Conservation (phyloP, 2,888 invertebrate species). For the Lottia gigantea region DNA sequence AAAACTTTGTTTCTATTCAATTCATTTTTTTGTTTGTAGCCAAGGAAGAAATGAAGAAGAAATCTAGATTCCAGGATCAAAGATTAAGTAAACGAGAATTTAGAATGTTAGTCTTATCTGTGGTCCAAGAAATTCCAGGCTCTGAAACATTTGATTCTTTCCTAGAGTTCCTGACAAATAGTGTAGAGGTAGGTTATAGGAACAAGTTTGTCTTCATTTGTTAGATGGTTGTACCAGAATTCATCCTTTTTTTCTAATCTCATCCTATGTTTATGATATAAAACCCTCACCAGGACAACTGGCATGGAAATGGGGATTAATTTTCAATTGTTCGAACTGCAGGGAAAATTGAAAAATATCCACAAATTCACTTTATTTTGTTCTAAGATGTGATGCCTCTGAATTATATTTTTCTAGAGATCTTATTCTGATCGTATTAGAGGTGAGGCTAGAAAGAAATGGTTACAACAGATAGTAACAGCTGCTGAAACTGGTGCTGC, state of each 20-base stretch:
- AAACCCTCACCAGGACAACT: too few species aligned
- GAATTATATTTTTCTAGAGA: conserved; percentile 48
- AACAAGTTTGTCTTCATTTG: too few species aligned
- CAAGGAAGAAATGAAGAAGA: conserved; percentile 52
- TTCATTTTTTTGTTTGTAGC: conserved; percentile 33
- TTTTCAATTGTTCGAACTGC: too few species aligned
- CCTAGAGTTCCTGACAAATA: conserved; percentile 62
- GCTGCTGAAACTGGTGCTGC: conserved; percentile 63
- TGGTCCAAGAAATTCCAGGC: conserved; percentile 55
- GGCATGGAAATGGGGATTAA: background rate
- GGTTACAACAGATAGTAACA: conserved; percentile 64
- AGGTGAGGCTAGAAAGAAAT: conserved; percentile 67
- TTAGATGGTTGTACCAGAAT: too few species aligned
- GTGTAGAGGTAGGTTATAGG: conserved; percentile 57
- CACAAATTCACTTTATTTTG: background rate
- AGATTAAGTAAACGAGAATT: conserved; percentile 64
- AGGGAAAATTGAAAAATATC: too few species aligned
- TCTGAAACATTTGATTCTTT: conserved; percentile 63
- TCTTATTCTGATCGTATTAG: conserved; percentile 64
- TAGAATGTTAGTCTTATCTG: conserved; percentile 56
- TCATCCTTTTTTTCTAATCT: too few species aligned
- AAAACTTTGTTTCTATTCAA: too few species aligned
- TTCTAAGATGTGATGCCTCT: too few species aligned
- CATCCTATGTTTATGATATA: background rate
- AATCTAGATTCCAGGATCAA: conserved; percentile 54